phyloP scores from a whole-genome alignment of 92 coral and sea anemone species.

The Paragorgia papillata region DNA sequence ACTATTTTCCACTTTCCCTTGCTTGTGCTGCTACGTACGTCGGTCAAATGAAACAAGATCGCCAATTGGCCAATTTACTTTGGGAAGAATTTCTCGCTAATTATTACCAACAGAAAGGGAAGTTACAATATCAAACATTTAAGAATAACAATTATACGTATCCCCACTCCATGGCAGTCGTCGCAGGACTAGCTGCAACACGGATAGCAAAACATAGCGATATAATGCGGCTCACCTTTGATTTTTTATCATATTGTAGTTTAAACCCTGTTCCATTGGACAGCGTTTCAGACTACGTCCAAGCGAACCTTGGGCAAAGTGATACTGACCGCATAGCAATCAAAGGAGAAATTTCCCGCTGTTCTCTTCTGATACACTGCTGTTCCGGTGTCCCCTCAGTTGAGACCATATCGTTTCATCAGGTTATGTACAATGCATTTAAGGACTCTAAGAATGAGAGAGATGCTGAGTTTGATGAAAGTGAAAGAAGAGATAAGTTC shows the following conservation, averaged over 20 bases:
- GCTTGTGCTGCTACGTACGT: slow-evolving; percentile 94
- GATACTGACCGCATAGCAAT: slow-evolving; percentile 56
- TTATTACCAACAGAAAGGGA: slow-evolving; percentile 59
- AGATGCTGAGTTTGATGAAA: not conserved
- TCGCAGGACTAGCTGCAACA: slow-evolving; percentile 73
- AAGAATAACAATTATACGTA: slow-evolving; percentile 73
- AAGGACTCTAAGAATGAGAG: slow-evolving; percentile 54
- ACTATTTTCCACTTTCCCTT: slow-evolving; percentile 78
- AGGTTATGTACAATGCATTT: slow-evolving; percentile 79
- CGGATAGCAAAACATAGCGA: slow-evolving; percentile 81
- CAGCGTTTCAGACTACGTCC: slow-evolving; percentile 65
- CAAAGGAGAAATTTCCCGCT: slow-evolving; percentile 70
- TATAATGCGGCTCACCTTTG: slow-evolving; percentile 72
- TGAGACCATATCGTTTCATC: slow-evolving; percentile 79
- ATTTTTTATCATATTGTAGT: slow-evolving; percentile 76
- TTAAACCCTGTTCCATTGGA: slow-evolving; percentile 87
- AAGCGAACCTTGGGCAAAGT: slow-evolving; percentile 25
- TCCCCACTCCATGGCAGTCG: slow-evolving; percentile 82
- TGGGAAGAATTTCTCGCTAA: slow-evolving; percentile 70
- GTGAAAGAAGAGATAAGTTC: not conserved
- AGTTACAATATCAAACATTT: slow-evolving; percentile 67
- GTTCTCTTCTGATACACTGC: slow-evolving; percentile 76
- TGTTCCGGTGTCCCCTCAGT: slow-evolving; percentile 73
- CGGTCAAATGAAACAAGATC: slow-evolving; percentile 71
- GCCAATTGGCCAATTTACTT: slow-evolving; percentile 70